Conservation (phyloP, 1,140 invertebrate species). For the Trichonephila clavata region DNA sequence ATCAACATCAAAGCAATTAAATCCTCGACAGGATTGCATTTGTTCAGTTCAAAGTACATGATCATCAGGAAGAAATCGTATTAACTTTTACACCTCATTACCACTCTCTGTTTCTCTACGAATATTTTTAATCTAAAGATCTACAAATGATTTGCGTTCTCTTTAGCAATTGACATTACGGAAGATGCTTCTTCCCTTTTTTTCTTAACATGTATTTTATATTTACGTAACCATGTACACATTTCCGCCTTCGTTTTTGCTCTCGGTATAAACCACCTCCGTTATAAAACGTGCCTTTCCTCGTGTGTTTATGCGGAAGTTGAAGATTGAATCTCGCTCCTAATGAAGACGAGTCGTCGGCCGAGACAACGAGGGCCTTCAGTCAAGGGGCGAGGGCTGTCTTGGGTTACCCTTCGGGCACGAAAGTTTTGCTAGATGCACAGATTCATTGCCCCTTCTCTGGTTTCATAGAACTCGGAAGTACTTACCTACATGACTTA, state of each 20-base stretch:
- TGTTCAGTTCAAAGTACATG: too few species aligned
- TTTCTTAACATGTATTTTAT: background rate
- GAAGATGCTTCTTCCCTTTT: background rate
- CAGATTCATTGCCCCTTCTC: conserved; percentile 10
- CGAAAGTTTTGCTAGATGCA: background rate
- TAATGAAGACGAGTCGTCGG: too few species aligned
- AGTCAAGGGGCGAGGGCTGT: background rate
- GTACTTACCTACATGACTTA: conserved; percentile 20
- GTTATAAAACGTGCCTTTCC: conserved; percentile 3
- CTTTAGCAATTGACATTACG: background rate
- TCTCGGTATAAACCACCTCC: background rate
- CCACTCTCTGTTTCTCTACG: too few species aligned
- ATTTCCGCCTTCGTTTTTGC: background rate
- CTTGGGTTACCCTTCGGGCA: background rate
- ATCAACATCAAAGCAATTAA: too few species aligned
- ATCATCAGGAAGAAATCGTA: too few species aligned
- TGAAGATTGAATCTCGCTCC: conserved; percentile 1
- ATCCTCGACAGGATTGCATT: too few species aligned
- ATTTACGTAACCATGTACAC: background rate
- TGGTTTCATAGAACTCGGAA: background rate
- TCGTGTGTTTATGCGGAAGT: conserved; percentile 43
- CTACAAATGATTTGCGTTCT: background rate
- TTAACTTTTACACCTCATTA: too few species aligned
- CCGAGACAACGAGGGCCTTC: background rate
- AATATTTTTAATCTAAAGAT: too few species aligned